Percentiles rank a stretch among this genome's conserved stretches.
phyloP scores from a whole-genome alignment of 2,113 vertebrate genomes.

The Athene cunicularia region DNA sequence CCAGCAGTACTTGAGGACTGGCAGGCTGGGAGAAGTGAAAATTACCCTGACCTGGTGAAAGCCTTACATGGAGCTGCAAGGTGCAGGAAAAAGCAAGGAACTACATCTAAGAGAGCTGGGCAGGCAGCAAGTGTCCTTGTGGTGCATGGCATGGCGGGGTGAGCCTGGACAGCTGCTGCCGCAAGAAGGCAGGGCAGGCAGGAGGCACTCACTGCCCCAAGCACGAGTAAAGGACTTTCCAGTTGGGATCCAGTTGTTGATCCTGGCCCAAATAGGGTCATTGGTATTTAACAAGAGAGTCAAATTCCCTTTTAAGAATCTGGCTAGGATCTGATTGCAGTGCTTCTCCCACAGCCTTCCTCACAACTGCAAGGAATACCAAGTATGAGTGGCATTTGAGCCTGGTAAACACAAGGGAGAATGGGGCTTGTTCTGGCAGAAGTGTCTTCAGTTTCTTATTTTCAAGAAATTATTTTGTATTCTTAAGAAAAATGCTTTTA shows the following conservation, averaged over 20 bases:
- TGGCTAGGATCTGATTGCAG: conserved; percentile 31
- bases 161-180: background rate
- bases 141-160: background rate
- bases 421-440: conserved; percentile 46
- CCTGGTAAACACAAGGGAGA: conserved; percentile 56
- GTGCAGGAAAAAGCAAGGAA: background rate
- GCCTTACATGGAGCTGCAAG: background rate
- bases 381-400: conserved; percentile 64
- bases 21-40: background rate
- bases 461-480: background rate
- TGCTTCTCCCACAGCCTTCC: conserved; percentile 54
- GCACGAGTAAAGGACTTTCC: background rate
- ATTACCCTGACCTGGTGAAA: background rate
- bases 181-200: background rate
- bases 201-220: background rate
- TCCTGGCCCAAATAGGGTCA: conserved; percentile 58
- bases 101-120: background rate
- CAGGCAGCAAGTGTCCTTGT: background rate
- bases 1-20: background rate
- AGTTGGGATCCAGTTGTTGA: conserved; percentile 48
- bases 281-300: conserved; percentile 54
- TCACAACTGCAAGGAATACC: conserved; percentile 58
- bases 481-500: background rate
- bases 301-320: conserved; percentile 59
- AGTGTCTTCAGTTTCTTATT: background rate